phyloP scores from a whole-genome alignment of 2,797 vertebrate genomes.

The Enteromius mattozi region DNA sequence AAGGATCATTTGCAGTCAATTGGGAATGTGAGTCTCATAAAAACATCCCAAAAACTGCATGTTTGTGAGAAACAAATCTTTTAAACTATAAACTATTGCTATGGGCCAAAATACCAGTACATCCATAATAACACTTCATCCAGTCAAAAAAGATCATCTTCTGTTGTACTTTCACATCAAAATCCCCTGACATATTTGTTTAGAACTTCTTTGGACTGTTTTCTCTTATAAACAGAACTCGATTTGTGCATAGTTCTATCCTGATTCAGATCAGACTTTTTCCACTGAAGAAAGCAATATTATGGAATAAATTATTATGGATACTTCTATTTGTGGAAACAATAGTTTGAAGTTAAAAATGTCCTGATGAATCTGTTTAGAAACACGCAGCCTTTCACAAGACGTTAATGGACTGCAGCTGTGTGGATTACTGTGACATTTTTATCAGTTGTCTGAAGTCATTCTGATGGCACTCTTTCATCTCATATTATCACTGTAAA shows the following conservation, averaged over 20 bases:
- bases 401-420: background rate
- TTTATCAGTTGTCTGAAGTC: background rate
- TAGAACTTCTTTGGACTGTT: background rate
- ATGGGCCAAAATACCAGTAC: background rate
- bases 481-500: background rate
- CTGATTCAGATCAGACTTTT: background rate
- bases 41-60: background rate
- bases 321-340: too few relatives aligned
- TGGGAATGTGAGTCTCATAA: background rate
- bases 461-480: background rate
- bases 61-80: background rate
- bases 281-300: background rate
- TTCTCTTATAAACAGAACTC: background rate
- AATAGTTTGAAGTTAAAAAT: too few relatives aligned
- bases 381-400: background rate
- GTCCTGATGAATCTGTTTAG: background rate
- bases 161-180: too few relatives aligned
- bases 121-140: background rate
- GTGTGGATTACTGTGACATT: background rate
- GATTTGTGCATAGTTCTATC: background rate
- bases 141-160: background rate
- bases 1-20: background rate
- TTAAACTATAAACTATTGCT: background rate
- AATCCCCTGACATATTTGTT: background rate
- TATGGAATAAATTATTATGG: background rate